Percentiles rank a stretch among this genome's conserved stretches.
phyloP scores from a whole-genome alignment of 2,113 vertebrate species.

The Rhabdornis inornatus region DNA sequence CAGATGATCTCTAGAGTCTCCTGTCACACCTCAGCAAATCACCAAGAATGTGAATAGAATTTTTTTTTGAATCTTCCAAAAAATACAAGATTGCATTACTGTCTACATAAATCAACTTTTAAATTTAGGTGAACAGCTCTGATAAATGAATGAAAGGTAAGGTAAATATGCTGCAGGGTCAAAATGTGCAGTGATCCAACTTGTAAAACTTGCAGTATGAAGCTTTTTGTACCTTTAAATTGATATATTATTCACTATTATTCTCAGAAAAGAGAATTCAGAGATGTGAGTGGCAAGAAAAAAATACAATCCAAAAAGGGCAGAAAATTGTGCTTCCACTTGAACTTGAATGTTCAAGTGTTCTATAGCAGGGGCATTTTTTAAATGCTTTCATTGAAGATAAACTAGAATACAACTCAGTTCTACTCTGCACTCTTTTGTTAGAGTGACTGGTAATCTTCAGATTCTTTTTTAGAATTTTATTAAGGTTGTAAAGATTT shows the following conservation, averaged over 20 bases:
- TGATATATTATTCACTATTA: background rate
- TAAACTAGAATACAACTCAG: background rate
- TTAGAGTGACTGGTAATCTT: background rate
- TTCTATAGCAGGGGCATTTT: background rate
- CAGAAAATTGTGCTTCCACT: background rate
- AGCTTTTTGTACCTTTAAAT: background rate
- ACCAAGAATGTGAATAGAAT: background rate
- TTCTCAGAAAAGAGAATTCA: background rate
- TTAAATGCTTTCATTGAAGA: background rate
- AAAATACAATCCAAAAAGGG: background rate
- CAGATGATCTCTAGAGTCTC: background rate
- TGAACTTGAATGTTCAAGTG: background rate
- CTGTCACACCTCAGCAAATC: background rate
- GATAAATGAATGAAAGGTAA: background rate
- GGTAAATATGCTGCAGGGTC: background rate
- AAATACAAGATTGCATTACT: background rate
- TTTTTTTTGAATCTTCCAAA: background rate
- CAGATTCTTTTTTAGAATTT: background rate
- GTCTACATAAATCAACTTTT: background rate
- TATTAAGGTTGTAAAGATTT: background rate
- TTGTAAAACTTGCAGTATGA: background rate
- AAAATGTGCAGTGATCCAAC: background rate
- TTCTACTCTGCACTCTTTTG: background rate
- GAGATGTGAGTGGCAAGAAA: background rate
- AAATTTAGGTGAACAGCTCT: background rate